These are phyloP conservation scores for Zophobas morio DNA, from an alignment of 1,140 invertebrate species.

Conservation along the genomic window DNA sequence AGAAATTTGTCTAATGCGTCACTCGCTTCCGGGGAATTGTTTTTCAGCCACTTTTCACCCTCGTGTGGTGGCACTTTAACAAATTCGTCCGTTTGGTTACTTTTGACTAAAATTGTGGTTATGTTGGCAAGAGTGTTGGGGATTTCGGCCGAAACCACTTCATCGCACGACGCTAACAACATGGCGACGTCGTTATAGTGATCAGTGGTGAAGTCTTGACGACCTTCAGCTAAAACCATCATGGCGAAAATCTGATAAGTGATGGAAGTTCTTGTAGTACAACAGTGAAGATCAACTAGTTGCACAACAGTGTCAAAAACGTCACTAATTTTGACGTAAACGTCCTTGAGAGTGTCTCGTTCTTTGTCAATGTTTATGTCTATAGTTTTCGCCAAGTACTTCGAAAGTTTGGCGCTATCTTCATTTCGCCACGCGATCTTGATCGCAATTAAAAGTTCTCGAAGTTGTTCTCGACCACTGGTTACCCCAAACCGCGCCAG, in stretches of 20 bases:
- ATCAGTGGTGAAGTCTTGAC: slow-evolving; percentile 72
- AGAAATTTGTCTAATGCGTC: slow-evolving; percentile 74
- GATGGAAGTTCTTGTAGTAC: slow-evolving; percentile 67
- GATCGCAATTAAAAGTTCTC: slow-evolving; percentile 4
- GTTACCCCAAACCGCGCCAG: slow-evolving; percentile 66
- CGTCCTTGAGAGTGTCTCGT: slow-evolving; percentile 54
- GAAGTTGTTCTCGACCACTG: neutral
- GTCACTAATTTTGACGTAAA: slow-evolving; percentile 66
- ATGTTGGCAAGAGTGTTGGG: slow-evolving; percentile 72
- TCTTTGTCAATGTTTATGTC: slow-evolving; percentile 57
- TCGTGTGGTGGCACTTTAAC: slow-evolving; percentile 69
- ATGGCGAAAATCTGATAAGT: slow-evolving; percentile 73
- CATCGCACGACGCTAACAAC: slow-evolving; percentile 75
- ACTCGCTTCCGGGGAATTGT: slow-evolving; percentile 70
- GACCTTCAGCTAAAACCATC: slow-evolving; percentile 69
- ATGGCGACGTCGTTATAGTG: slow-evolving; percentile 75
- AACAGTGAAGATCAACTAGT: slow-evolving; percentile 64
- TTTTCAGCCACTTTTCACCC: slow-evolving; percentile 74
- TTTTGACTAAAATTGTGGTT: slow-evolving; percentile 69
- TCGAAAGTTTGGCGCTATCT: neutral
- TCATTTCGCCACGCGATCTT: slow-evolving; percentile 17
- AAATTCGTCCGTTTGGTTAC: slow-evolving; percentile 71
- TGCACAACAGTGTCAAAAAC: slow-evolving; percentile 56
- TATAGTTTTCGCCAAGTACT: slow-evolving; percentile 43
- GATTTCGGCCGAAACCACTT: slow-evolving; percentile 81